Evolutionary conservation across 2,888 invertebrate species (phyloP).

Genomic region (Agapostemon virescens): DNA sequence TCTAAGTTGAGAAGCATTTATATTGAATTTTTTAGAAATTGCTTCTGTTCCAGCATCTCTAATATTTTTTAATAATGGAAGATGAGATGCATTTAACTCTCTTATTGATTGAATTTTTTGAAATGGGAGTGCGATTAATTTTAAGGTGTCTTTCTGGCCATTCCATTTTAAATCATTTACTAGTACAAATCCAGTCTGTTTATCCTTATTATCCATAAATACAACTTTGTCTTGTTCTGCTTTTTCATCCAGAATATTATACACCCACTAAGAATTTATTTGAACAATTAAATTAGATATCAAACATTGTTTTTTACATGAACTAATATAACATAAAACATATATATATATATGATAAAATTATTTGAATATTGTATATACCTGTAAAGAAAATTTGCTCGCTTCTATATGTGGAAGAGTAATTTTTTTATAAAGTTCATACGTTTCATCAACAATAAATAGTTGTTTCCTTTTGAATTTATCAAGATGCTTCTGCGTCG

Average conservation of each 20-base stretch:
- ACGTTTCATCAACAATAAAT: conserved; percentile 92
- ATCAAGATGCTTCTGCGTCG: conserved; percentile 93
- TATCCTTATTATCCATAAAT: conserved; percentile 88
- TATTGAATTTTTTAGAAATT: conserved; percentile 88
- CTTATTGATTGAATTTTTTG: conserved; percentile 90
- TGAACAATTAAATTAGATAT: background rate
- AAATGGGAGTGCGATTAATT: conserved; percentile 91
- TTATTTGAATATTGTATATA: conserved; percentile 74
- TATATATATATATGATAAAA: background rate
- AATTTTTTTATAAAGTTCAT: conserved; percentile 88
- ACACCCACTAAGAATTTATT: conserved; percentile 91
- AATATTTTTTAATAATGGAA: conserved; percentile 92
- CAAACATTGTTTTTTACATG: background rate
- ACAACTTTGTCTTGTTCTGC: conserved; percentile 94
- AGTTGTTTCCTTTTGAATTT: conserved; percentile 90
- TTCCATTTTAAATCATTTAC: conserved; percentile 99
- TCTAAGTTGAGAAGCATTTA: conserved; percentile 87
- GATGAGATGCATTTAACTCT: conserved; percentile 89
- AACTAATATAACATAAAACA: background rate
- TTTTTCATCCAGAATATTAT: conserved; percentile 96
- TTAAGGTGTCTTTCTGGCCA: conserved; percentile 89
- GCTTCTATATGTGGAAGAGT: conserved; percentile 89
- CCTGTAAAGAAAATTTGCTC: conserved; percentile 90
- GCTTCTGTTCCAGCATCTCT: conserved; percentile 86
- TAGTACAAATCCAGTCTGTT: conserved; percentile 91